Conservation (phyloP, 2,888 invertebrate genomes). For the Eustalomyia histrio region DNA sequence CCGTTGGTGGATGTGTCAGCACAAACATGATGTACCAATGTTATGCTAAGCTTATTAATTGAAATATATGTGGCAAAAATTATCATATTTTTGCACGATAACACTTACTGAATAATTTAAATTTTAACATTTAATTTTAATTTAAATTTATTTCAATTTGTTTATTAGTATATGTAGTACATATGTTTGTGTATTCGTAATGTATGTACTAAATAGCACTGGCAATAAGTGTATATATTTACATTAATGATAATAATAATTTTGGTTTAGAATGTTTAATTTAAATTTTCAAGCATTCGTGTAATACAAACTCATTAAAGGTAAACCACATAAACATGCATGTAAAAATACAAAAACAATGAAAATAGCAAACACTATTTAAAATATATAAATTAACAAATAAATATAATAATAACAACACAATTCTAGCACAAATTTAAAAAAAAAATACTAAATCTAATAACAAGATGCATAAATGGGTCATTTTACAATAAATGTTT, state of each 20-base stretch:
- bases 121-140: conserved; percentile 7
- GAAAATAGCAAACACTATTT: conserved; percentile 37
- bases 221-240: conserved; percentile 42
- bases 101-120: no score
- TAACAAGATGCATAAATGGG: conserved; percentile 13
- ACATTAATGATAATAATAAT: conserved; percentile 53
- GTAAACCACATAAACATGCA: conserved; percentile 59
- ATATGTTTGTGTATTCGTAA: background rate
- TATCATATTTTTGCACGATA: no score
- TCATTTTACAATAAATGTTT: conserved; percentile 1
- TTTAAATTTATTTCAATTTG: conserved; percentile 35
- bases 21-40: no score
- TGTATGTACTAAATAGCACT: conserved; percentile 1
- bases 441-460: conserved; percentile 31
- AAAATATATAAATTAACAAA: conserved; percentile 62
- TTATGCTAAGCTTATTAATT: no score
- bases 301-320: conserved; percentile 64
- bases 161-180: background rate
- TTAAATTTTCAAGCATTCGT: conserved; percentile 53
- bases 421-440: conserved; percentile 11
- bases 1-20: no score
- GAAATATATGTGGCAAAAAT: no score
- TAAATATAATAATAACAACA: conserved; percentile 46
- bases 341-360: conserved; percentile 45
- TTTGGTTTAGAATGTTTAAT: conserved; percentile 52